Percentiles rank a stretch among this genome's conserved stretches.
phyloP scores from a whole-genome alignment of 2,888 invertebrate species.

The Mantis religiosa region DNA sequence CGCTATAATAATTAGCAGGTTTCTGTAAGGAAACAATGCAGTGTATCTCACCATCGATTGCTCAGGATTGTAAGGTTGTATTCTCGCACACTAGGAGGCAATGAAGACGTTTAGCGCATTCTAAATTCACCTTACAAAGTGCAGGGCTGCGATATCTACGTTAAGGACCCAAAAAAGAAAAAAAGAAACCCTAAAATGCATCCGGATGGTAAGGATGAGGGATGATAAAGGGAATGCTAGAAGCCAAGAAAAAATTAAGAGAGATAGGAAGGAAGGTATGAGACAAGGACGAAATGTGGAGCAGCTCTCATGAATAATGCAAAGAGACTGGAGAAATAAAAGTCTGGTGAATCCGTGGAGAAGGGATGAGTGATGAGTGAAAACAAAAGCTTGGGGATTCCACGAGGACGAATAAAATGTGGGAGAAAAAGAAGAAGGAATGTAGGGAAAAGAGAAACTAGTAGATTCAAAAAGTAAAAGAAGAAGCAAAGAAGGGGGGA shows the following conservation, averaged over 20 bases:
- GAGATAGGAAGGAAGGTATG: not conserved
- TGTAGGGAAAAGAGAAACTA: not conserved
- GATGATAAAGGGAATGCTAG: not conserved
- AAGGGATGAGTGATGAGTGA: constrained; percentile 21
- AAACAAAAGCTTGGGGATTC: constrained; percentile 21
- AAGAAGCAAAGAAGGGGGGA: not conserved
- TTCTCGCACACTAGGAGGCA: too few relatives aligned
- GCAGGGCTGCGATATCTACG: not conserved
- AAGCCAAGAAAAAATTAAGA: not conserved
- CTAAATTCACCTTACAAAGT: not conserved
- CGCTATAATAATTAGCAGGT: too few relatives aligned
- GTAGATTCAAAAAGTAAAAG: not conserved
- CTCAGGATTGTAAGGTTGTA: too few relatives aligned
- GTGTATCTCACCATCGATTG: too few relatives aligned
- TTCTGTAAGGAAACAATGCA: too few relatives aligned
- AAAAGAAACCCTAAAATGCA: not conserved
- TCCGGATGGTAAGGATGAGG: not conserved
- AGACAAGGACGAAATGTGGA: not conserved
- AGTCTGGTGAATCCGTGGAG: constrained; percentile 11
- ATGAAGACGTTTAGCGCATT: not conserved
- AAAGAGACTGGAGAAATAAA: constrained; percentile 14
- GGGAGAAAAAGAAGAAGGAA: not conserved
- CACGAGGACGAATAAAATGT: not conserved
- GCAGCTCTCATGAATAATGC: constrained; percentile 21
- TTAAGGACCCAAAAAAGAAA: not conserved